A percentile compares a stretch with the other conserved stretches of the same genome.
Evolutionary conservation across 2,113 vertebrate genomes (phyloP).

Genomic region (Balaenoptera acutorostrata): DNA sequence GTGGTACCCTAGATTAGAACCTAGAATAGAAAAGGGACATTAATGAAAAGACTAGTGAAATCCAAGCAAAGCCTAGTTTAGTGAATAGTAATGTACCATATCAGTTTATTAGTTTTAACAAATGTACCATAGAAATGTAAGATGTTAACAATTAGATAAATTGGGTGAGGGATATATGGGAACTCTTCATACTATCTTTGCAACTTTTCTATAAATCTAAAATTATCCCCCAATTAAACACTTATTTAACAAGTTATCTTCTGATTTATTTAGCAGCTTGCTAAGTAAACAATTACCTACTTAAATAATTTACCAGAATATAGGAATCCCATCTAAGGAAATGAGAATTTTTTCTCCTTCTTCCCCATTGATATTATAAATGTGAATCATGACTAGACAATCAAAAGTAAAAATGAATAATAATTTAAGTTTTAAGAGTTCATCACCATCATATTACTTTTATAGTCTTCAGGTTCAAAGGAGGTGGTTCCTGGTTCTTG

Average conservation of each 20-base stretch:
- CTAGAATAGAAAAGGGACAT: not conserved
- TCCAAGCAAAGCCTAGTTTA: not conserved
- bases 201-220: not conserved
- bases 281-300: not conserved
- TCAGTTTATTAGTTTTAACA: not conserved
- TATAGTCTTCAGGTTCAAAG: slow-evolving; percentile 38
- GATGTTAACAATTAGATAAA: not conserved
- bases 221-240: not conserved
- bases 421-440: not conserved
- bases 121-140: not conserved
- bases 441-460: not conserved
- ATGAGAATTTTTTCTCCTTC: not conserved
- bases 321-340: not conserved
- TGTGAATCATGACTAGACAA: not conserved
- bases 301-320: not conserved
- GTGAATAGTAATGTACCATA: not conserved
- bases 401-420: not conserved
- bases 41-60: not conserved
- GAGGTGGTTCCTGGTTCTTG: not conserved
- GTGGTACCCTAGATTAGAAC: not conserved
- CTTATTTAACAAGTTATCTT: not conserved
- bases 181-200: not conserved
- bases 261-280: not conserved
- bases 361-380: not conserved
- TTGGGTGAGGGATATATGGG: not conserved